A percentile compares a stretch with the other conserved stretches of the same genome.
These are phyloP conservation scores for Cephus cinctus DNA, from an alignment of 1,140 invertebrate genomes.

Conservation along the genomic window DNA sequence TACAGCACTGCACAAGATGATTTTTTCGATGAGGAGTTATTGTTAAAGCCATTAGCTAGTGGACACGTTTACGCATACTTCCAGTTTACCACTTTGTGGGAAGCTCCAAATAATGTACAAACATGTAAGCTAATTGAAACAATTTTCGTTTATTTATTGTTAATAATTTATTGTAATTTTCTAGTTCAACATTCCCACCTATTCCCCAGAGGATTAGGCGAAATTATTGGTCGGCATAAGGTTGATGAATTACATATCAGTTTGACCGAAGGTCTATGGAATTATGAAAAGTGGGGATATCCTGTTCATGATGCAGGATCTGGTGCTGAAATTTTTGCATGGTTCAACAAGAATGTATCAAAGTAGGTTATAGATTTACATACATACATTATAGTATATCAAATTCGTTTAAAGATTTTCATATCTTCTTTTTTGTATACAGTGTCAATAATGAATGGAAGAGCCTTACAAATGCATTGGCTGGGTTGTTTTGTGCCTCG, in stretches of 20 bases:
- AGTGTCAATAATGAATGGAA: constrained; percentile 83
- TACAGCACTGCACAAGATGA: constrained; percentile 58
- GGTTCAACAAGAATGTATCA: constrained; percentile 69
- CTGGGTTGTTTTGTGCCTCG: constrained; percentile 93
- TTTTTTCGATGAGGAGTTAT: constrained; percentile 76
- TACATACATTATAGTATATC: background rate
- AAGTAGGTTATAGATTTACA: constrained; percentile 31
- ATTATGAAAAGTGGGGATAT: constrained; percentile 91
- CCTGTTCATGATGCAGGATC: constrained; percentile 82
- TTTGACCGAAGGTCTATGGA: constrained; percentile 91
- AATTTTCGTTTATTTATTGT: constrained; percentile 12
- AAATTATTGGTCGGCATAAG: constrained; percentile 82
- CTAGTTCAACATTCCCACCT: constrained; percentile 79
- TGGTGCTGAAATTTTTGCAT: constrained; percentile 90
- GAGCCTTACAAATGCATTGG: constrained; percentile 83
- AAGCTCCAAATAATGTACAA: constrained; percentile 54
- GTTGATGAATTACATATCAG: constrained; percentile 90
- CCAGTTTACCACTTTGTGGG: constrained; percentile 81
- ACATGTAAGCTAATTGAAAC: constrained; percentile 57
- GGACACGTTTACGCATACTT: constrained; percentile 83
- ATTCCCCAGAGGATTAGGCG: constrained; percentile 87
- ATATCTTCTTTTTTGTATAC: constrained; percentile 18
- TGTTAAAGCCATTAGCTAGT: constrained; percentile 74
- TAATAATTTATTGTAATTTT: constrained; percentile 38
- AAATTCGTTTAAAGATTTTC: constrained; percentile 7